A percentile compares a stretch with the other conserved stretches of the same genome.
Conservation (phyloP, 2,888 invertebrate genomes). For the Cantharis nigra region DNA sequence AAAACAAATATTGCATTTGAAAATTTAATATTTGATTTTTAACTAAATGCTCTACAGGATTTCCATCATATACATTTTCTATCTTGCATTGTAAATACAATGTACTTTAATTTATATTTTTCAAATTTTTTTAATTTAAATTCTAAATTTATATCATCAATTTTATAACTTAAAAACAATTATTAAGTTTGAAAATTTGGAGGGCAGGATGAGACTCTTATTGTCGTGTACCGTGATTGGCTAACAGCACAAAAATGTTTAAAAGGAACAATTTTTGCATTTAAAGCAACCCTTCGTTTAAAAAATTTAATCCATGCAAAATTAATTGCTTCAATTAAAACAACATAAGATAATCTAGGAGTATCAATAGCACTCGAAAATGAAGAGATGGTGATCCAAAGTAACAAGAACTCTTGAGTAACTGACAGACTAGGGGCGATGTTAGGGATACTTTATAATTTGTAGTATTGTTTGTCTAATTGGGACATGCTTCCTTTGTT, state of each 20-base stretch:
- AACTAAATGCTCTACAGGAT: neutral
- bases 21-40: conserved; percentile 1
- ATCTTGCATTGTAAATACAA: too few species aligned
- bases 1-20: neutral
- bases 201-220: too few species aligned
- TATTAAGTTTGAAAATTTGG: too few species aligned
- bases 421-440: conserved; percentile 32
- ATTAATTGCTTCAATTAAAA: conserved; percentile 29
- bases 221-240: too few species aligned
- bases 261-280: neutral
- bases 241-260: too few species aligned
- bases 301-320: conserved; percentile 7
- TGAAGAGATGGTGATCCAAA: conserved; percentile 28
- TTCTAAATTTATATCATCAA: too few species aligned
- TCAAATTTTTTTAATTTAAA: too few species aligned
- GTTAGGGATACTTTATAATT: conserved; percentile 34
- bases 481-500: conserved; percentile 44
- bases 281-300: neutral
- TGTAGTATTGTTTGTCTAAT: conserved; percentile 44
- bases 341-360: conserved; percentile 13
- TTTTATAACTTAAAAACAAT: too few species aligned
- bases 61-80: neutral
- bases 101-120: too few species aligned
- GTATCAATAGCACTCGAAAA: conserved; percentile 22
- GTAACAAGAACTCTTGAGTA: conserved; percentile 27